Conservation (phyloP, 2,888 invertebrate genomes). For the Chalcosyrphus nemorum region DNA sequence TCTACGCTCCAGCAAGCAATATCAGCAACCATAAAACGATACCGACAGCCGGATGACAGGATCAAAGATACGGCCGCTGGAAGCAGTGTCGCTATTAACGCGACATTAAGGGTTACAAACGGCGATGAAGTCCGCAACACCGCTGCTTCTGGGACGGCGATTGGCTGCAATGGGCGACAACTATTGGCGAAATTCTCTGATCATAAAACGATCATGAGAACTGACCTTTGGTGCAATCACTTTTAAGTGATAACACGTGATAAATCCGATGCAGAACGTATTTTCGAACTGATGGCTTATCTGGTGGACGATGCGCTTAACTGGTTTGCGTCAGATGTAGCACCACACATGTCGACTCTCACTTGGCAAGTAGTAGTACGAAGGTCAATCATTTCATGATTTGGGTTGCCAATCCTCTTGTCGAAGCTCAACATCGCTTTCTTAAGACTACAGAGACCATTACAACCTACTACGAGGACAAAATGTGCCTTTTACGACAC, state of each 20-base stretch:
- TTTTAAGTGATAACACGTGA: background rate
- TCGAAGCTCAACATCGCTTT: conserved; percentile 2
- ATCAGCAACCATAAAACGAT: background rate
- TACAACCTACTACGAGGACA: conserved; percentile 5
- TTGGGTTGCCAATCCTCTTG: conserved; percentile 10
- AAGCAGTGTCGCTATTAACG: background rate
- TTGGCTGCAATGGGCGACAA: conserved; percentile 3
- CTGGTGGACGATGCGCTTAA: conserved; percentile 7
- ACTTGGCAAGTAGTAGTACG: background rate
- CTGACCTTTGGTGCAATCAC: background rate
- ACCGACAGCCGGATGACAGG: background rate
- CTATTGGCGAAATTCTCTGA: conserved; percentile 1
- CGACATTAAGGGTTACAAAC: background rate
- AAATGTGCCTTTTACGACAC: conserved; percentile 4
- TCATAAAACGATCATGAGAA: background rate
- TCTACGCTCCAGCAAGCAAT: background rate
- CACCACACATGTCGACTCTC: conserved; percentile 15
- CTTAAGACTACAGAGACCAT: conserved; percentile 1
- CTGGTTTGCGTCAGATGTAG: conserved; percentile 17
- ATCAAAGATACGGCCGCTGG: background rate
- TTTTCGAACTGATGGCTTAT: conserved; percentile 13
- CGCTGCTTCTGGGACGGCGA: background rate
- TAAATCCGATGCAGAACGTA: background rate
- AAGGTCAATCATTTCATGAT: background rate
- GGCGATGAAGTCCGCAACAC: background rate